phyloP scores from a whole-genome alignment of 2,888 invertebrate genomes.

The Netelia inedita region DNA sequence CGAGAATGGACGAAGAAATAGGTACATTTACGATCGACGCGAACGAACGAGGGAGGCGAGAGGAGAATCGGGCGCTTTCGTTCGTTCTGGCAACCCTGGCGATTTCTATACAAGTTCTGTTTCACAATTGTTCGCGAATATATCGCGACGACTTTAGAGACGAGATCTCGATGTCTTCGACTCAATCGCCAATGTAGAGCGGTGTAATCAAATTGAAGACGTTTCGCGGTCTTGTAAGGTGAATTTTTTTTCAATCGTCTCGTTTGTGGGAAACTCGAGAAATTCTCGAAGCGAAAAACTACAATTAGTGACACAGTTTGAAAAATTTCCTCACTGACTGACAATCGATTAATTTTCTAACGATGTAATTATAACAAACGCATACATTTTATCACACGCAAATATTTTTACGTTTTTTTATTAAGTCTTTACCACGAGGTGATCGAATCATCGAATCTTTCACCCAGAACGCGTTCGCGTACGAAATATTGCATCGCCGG shows the following conservation, averaged over 20 bases:
- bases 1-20: not conserved
- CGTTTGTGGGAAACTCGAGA: too few species aligned
- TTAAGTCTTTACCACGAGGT: too few species aligned
- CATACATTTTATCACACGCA: too few species aligned
- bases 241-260: not conserved
- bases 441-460: too few species aligned
- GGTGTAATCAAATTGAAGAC: not conserved
- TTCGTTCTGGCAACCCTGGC: slow-evolving; percentile 46
- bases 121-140: slow-evolving; percentile 50
- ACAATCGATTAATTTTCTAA: too few species aligned
- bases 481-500: not conserved
- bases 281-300: too few species aligned
- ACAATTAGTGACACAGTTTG: too few species aligned
- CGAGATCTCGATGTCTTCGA: slow-evolving; percentile 9
- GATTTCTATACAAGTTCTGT: slow-evolving; percentile 18
- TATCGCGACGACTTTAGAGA: not conserved
- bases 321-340: too few species aligned
- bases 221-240: not conserved
- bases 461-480: not conserved
- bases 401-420: too few species aligned
- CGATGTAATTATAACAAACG: too few species aligned
- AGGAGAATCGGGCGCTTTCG: slow-evolving; percentile 22
- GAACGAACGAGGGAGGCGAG: slow-evolving; percentile 8
- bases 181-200: not conserved
- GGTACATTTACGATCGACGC: slow-evolving; percentile 46